phyloP scores from a whole-genome alignment of 2,113 vertebrate species.

The Sus scrofa region T2T-Sscrofa CM000812.6:266709501-266710000 shows the following conservation, averaged over 20 bases:
- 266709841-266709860: not conserved
- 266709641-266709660: not conserved
- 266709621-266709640: not conserved
- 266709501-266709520: not conserved
- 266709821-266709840: not conserved
- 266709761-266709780: not conserved
- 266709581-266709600: not conserved
- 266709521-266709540: not conserved
- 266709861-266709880: too few species aligned
- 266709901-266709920: not conserved
- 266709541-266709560: not conserved
- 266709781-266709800: not conserved
- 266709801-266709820: not conserved
- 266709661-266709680: not conserved
- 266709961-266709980: not conserved
- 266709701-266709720: not conserved
- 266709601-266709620: not conserved
- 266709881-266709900: not conserved
- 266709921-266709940: not conserved
- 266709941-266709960: not conserved
- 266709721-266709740: not conserved
- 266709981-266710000: not conserved
- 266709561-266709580: not conserved
- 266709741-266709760: too few species aligned
- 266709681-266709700: accelerated